Evolutionary conservation across 2,888 invertebrate genomes (phyloP).

Genomic region (Trypoxylon attenuatum): DNA sequence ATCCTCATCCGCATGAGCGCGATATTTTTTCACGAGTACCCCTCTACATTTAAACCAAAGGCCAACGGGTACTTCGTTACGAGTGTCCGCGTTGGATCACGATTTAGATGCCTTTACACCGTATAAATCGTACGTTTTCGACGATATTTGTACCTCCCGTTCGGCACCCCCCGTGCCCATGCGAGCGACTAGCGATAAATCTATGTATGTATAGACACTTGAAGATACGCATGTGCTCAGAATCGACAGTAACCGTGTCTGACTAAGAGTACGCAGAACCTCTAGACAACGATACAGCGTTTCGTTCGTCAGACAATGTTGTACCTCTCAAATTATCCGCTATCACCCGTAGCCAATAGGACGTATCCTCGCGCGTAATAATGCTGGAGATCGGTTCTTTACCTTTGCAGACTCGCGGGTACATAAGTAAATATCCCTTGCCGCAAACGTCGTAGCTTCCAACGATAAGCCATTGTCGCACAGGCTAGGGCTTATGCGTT

Average conservation of each 20-base stretch:
- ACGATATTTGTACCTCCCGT: slow-evolving; percentile 19
- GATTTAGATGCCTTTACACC: slow-evolving; percentile 23
- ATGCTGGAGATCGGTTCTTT: slow-evolving; percentile 16
- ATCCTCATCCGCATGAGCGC: not conserved
- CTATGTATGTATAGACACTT: slow-evolving; percentile 30
- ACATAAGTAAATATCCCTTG: slow-evolving; percentile 5
- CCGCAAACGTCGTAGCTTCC: no score
- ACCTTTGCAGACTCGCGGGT: slow-evolving; percentile 11
- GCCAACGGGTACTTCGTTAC: not conserved
- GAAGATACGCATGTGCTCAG: no score
- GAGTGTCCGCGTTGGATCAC: slow-evolving; percentile 2
- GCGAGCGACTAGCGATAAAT: slow-evolving; percentile 18
- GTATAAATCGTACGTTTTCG: slow-evolving; percentile 7
- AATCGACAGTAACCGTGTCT: slow-evolving; percentile 25
- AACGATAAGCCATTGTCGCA: no score
- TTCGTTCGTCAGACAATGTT: slow-evolving; percentile 24
- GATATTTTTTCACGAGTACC: not conserved
- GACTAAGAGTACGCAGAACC: slow-evolving; percentile 10
- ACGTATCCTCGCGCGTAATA: slow-evolving; percentile 15
- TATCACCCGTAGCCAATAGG: slow-evolving; percentile 27
- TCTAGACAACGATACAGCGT: slow-evolving; percentile 18
- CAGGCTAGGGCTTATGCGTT: no score
- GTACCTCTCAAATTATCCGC: slow-evolving; percentile 23
- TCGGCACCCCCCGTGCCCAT: slow-evolving; percentile 32
- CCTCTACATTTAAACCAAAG: not conserved